These are phyloP conservation scores for Notarius lentiginosus DNA, from an alignment of 2,113 vertebrate species.

Conservation along the genomic window DNA sequence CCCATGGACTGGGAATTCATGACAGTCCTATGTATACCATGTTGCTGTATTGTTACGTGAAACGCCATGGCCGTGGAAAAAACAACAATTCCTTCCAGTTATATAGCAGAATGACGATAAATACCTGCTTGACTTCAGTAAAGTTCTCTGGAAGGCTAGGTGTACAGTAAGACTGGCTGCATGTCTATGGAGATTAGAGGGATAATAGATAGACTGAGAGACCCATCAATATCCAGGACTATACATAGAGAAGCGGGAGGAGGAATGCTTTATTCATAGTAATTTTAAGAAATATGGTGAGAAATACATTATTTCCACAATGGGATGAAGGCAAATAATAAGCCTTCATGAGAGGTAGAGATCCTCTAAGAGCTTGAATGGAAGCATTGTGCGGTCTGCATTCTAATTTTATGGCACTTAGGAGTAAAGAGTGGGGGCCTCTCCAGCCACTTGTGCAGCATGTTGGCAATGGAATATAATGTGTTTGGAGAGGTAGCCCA, in stretches of 20 bases:
- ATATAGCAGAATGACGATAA: not conserved
- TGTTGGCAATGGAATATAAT: slow-evolving; percentile 57
- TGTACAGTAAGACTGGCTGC: not conserved
- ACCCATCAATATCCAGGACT: slow-evolving; percentile 29
- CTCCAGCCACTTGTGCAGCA: slow-evolving; percentile 48
- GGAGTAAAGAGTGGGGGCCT: slow-evolving; percentile 51
- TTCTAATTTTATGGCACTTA: slow-evolving; percentile 57
- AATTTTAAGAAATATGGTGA: slow-evolving; percentile 32
- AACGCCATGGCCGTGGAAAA: not conserved
- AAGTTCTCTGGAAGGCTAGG: not conserved
- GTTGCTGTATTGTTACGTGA: not conserved
- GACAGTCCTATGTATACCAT: not conserved
- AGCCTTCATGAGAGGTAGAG: slow-evolving; percentile 38
- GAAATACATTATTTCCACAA: slow-evolving; percentile 45
- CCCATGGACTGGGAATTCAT: not conserved
- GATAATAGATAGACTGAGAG: slow-evolving; percentile 4
- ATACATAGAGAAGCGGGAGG: not conserved
- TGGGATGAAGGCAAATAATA: slow-evolving; percentile 48
- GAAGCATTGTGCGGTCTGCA: slow-evolving; percentile 49
- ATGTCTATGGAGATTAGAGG: not conserved
- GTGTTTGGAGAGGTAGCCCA: slow-evolving; percentile 58
- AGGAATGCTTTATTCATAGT: slow-evolving; percentile 28
- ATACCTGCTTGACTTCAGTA: not conserved
- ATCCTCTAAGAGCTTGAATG: slow-evolving; percentile 37
- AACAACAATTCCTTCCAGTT: not conserved